Conservation (phyloP, 2,888 invertebrate species). For the Oscheius myriophilus region DNA sequence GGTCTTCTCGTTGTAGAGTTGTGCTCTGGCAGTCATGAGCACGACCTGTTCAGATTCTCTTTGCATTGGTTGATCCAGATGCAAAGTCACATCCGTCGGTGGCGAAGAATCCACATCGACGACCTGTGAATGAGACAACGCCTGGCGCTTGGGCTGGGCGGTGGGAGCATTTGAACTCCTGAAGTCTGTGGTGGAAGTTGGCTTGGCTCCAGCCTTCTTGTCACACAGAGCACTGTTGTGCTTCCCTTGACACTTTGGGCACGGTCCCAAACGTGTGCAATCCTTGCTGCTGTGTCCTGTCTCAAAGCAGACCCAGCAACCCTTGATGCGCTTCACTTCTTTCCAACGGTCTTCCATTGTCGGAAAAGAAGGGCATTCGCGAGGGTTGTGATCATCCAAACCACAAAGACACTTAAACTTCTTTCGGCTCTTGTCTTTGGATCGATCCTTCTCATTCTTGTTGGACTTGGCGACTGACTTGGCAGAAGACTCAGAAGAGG, state of each 20-base stretch:
- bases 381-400: background rate
- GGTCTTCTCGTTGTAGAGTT: background rate
- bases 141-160: too few relatives aligned
- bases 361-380: background rate
- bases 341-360: background rate
- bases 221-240: background rate
- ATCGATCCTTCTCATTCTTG: too few relatives aligned
- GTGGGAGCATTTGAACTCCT: too few relatives aligned
- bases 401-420: too few relatives aligned
- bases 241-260: background rate
- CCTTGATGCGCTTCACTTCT: background rate
- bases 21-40: background rate
- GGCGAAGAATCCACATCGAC: too few relatives aligned
- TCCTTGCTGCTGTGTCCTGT: background rate
- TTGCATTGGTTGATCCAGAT: too few relatives aligned
- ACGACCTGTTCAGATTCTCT: constrained; percentile 1
- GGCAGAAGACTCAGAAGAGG: background rate
- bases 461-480: background rate
- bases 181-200: too few relatives aligned
- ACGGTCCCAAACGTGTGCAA: background rate
- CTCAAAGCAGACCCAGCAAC: background rate
- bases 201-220: too few relatives aligned
- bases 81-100: too few relatives aligned
- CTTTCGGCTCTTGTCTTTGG: too few relatives aligned
- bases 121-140: too few relatives aligned